These are phyloP conservation scores for Hyphantria cunea DNA, from an alignment of 1,140 invertebrate species.

Conservation along the genomic window DNA sequence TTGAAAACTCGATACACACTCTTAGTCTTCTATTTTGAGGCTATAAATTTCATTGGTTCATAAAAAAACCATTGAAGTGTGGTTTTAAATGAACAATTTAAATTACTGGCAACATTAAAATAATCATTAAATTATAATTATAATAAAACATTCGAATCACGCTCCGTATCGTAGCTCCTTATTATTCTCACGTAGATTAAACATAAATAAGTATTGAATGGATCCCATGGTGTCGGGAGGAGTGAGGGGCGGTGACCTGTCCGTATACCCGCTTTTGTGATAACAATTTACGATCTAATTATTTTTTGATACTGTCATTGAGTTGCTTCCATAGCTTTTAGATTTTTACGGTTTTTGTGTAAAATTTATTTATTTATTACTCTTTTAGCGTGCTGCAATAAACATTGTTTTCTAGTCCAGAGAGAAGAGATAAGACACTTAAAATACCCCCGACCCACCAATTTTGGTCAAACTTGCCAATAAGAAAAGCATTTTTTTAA, in stretches of 20 bases:
- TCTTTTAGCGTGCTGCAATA: too few relatives aligned
- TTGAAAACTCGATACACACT: too few relatives aligned
- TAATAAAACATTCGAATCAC: slow-evolving; percentile 16
- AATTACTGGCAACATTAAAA: slow-evolving; percentile 20
- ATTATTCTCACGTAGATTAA: slow-evolving; percentile 25
- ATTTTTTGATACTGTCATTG: background rate
- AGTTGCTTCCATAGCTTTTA: too few relatives aligned
- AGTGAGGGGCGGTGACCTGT: background rate
- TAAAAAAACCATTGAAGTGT: slow-evolving; percentile 7
- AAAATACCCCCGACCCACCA: too few relatives aligned
- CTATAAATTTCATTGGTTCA: background rate
- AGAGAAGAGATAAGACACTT: too few relatives aligned
- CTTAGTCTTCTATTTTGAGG: too few relatives aligned
- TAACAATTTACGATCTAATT: background rate
- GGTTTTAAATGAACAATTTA: slow-evolving; percentile 11
- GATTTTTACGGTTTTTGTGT: too few relatives aligned
- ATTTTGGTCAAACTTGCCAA: too few relatives aligned
- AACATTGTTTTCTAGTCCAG: too few relatives aligned
- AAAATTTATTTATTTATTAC: too few relatives aligned
- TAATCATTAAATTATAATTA: slow-evolving; percentile 9
- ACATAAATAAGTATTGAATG: slow-evolving; percentile 18
- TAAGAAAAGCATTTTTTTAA: too few relatives aligned
- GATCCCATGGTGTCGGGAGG: slow-evolving; percentile 5
- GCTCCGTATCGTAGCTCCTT: slow-evolving; percentile 10
- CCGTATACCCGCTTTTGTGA: background rate